A percentile compares a stretch with the other conserved stretches of the same genome.
Conservation (phyloP, 2,888 invertebrate genomes). For the Lagria hirta region DNA sequence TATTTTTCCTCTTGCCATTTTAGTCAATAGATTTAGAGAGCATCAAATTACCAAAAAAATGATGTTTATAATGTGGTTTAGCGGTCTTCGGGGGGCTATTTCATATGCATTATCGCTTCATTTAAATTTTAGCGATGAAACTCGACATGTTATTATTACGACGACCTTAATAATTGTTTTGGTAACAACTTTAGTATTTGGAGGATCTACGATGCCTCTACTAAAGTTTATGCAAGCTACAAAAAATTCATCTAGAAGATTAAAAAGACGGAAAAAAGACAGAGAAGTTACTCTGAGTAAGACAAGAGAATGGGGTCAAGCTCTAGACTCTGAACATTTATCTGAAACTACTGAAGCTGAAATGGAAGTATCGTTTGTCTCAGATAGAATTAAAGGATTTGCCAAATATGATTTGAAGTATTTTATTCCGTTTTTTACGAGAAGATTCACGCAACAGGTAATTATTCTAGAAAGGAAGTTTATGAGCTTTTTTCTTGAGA, state of each 20-base stretch:
- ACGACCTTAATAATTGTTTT: conserved; percentile 97
- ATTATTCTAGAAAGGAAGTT: conserved; percentile 10
- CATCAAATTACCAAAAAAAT: conserved; percentile 97
- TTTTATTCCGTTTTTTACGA: conserved; percentile 93
- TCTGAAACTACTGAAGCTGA: conserved; percentile 93
- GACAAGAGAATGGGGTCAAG: conserved; percentile 96
- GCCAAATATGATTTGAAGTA: conserved; percentile 90
- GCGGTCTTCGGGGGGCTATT: conserved; percentile 94
- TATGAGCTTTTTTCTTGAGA: too few relatives aligned
- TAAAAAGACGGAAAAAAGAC: conserved; percentile 58
- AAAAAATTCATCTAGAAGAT: conserved; percentile 59
- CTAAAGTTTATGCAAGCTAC: conserved; percentile 85
- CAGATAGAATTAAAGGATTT: conserved; percentile 81
- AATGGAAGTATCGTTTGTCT: conserved; percentile 83
- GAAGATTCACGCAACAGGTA: conserved; percentile 92
- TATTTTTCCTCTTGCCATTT: conserved; percentile 90
- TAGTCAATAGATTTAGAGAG: conserved; percentile 94
- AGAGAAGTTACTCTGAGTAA: conserved; percentile 93
- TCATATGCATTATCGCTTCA: conserved; percentile 97
- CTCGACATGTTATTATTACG: conserved; percentile 94
- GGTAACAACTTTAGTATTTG: conserved; percentile 92
- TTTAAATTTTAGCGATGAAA: conserved; percentile 91
- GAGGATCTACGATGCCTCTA: conserved; percentile 97
- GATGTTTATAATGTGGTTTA: conserved; percentile 99
- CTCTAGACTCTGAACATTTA: conserved; percentile 90